Conservation (phyloP, 2,113 vertebrate genomes). For the Poicephalus gulielmi region DNA sequence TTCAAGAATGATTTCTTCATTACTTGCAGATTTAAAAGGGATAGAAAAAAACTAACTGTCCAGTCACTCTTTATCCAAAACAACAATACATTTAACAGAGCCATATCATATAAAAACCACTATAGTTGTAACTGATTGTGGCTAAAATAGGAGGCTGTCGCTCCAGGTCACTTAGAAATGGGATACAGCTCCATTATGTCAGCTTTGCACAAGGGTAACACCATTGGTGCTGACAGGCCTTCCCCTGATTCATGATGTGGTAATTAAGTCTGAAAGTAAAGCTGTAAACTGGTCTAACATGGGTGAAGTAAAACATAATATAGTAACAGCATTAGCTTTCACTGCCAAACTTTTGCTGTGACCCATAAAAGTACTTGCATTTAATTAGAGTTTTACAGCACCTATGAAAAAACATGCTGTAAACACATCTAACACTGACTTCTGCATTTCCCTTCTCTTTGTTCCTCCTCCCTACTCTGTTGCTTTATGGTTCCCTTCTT, state of each 20-base stretch:
- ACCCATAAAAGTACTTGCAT: not conserved
- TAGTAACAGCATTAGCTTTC: not conserved
- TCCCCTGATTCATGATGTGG: not conserved
- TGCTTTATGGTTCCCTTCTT: not conserved
- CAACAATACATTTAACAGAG: not conserved
- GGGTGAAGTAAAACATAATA: not conserved
- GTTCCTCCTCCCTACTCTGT: not conserved
- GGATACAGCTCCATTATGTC: not conserved
- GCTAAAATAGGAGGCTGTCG: not conserved
- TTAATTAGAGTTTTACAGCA: not conserved
- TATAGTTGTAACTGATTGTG: not conserved
- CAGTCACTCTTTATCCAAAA: no score
- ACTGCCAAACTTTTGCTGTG: not conserved
- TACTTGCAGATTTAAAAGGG: not conserved
- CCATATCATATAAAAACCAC: not conserved
- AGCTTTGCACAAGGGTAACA: not conserved
- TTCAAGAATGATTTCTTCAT: not conserved
- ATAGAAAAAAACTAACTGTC: not conserved
- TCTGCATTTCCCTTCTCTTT: not conserved
- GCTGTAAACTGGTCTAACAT: not conserved
- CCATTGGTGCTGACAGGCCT: accelerated
- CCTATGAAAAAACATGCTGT: not conserved
- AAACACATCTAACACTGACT: not conserved
- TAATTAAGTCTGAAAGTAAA: not conserved
- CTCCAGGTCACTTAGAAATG: not conserved